Evolutionary conservation across 2,797 vertebrate genomes (phyloP), one percentile per base, ranked within the genome.

Genomic region (Trematomus bernacchii): DNA sequence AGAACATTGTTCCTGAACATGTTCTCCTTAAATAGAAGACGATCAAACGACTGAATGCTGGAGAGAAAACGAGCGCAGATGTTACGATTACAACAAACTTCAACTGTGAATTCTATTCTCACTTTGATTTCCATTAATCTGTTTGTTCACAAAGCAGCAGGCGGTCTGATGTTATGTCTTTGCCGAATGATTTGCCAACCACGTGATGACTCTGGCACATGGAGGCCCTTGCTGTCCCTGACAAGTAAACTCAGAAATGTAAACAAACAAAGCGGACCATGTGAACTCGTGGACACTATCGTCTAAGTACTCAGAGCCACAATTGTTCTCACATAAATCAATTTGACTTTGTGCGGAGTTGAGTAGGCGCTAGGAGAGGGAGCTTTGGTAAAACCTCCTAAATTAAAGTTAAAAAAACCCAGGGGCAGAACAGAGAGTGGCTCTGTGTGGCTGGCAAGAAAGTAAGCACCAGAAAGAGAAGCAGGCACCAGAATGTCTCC

Each of bases 401-500:
- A 90, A 90, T 82, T 75, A 86, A 88, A 86, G 87, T 79, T 76
- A 85, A 91, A 91, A 72, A 85, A 85, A 83, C 71, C 76, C 54
- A 9, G 77, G 77, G 71, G 83, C 75, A 79, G 89, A 92, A 93
- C 91, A 92, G 87, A 86, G 91, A 86, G 91, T 77, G 81, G 76
- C 84, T 93, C 91, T 93, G 92, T 94, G 87, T 77, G 71, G 89
- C 85, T 82, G 85, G 88, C 84, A 85, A 78, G 81, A 84, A 85
- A 87, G 85, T 86, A 67, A 59, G 85, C 77, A 82, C 77, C 91
- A 93, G 87, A 92, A 91, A 91, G 86, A 89, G 87, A 86, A 89
- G 91, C 91, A 89, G 91, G 93, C 91, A 94, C 91, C 92, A 95
- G 90, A 92, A 92, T 84, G 94, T 91, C 93, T 92, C 93, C 88